phyloP scores from a whole-genome alignment of 2,888 invertebrate species.

The Hanleya hanleyi region DNA sequence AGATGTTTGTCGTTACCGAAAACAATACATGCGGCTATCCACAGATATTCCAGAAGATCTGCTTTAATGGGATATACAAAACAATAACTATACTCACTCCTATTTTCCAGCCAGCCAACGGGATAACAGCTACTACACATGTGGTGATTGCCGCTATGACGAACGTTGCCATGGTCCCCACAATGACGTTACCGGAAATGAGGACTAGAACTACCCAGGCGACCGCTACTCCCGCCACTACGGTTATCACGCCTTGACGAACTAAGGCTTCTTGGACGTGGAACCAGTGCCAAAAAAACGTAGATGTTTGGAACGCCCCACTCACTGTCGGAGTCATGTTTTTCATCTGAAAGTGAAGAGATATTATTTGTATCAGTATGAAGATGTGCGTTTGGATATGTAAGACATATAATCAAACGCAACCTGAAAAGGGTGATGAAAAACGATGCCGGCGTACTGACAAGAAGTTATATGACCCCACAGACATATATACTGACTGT shows the following conservation, averaged over 20 bases:
- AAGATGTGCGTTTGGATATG: no score
- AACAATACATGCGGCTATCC: no score
- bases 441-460: no score
- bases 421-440: no score
- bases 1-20: no score
- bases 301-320: background rate
- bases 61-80: no score
- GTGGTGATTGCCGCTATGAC: background rate
- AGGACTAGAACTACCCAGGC: slow-evolving; percentile 7
- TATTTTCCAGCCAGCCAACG: slow-evolving; percentile 1
- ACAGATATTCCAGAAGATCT: no score
- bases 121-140: background rate
- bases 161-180: slow-evolving; percentile 11
- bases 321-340: background rate
- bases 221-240: background rate
- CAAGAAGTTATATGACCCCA: no score
- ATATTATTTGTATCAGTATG: no score
- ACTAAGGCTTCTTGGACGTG: background rate
- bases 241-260: background rate
- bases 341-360: no score
- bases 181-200: slow-evolving; percentile 9
- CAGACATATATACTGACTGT: no score
- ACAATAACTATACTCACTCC: slow-evolving; percentile 3
- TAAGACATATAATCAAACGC: no score
- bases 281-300: slow-evolving; percentile 6